Percentiles rank a stretch among this genome's conserved stretches.
phyloP scores from a whole-genome alignment of 2,888 invertebrate species.

The Meiosimyza platycephala region DNA sequence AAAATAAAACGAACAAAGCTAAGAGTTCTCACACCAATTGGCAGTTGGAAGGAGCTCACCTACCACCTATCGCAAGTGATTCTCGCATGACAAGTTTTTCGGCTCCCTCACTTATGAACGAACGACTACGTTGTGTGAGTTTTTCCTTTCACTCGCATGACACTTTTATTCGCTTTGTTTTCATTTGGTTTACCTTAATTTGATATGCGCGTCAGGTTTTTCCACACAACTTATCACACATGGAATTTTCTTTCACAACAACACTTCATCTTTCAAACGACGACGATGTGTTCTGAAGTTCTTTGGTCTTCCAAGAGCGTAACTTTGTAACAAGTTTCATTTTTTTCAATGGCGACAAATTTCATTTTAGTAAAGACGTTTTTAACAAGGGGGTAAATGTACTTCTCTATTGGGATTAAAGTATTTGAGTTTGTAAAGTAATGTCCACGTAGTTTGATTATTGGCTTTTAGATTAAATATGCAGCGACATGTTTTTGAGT shows the following conservation, averaged over 20 bases:
- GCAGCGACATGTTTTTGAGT: constrained; percentile 12
- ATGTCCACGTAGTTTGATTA: constrained; percentile 15
- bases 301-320: not conserved
- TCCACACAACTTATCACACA: constrained; percentile 10
- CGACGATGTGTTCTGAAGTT: no score
- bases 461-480: constrained; percentile 12
- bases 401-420: not conserved
- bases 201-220: constrained; percentile 9
- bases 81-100: no score
- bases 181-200: constrained; percentile 8
- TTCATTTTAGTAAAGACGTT: not conserved
- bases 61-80: no score
- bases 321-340: not conserved
- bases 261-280: no score
- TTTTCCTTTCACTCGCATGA: not conserved
- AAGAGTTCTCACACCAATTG: no score
- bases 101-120: no score
- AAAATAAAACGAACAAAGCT: no score
- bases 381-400: not conserved
- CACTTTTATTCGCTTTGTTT: not conserved
- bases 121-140: no score
- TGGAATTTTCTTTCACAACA: not conserved
- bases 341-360: not conserved
- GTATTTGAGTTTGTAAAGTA: not conserved
- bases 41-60: no score